Evolutionary conservation across 2,797 vertebrate species (phyloP).

Genomic region (Dermochelys coriacea): DNA sequence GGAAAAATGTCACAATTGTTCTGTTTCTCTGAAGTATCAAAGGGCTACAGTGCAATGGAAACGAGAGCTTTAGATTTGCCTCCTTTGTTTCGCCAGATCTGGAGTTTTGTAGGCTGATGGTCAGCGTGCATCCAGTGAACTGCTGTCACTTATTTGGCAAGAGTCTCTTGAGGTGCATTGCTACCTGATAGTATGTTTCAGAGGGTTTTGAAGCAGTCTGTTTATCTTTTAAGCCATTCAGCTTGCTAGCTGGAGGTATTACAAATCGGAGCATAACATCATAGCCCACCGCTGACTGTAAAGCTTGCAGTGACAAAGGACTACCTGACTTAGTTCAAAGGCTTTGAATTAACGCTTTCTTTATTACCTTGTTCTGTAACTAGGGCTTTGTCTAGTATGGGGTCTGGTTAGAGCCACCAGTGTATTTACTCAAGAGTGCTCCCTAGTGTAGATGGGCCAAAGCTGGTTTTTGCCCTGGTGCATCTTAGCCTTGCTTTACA

Average conservation of each 20-base stretch:
- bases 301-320: background rate
- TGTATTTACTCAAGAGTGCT: background rate
- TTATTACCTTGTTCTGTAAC: background rate
- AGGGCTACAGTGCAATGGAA: background rate
- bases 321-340: background rate
- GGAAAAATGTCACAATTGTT: background rate
- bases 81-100: background rate
- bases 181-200: background rate
- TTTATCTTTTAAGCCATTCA: background rate
- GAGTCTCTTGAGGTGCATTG: background rate
- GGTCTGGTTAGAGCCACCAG: background rate
- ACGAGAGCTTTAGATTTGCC: background rate
- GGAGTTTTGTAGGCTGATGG: background rate
- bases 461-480: background rate
- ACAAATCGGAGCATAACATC: background rate
- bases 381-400: background rate
- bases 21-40: background rate
- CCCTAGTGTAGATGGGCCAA: background rate
- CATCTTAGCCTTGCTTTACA: background rate
- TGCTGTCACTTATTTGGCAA: background rate
- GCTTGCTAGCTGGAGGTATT: background rate
- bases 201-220: background rate
- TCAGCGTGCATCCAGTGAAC: background rate
- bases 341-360: accelerated
- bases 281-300: background rate